Percentiles rank a stretch among this genome's conserved stretches.
These are phyloP conservation scores for Drosophila sproati DNA, from an alignment of 1,140 invertebrate genomes.

Conservation along the genomic window DNA sequence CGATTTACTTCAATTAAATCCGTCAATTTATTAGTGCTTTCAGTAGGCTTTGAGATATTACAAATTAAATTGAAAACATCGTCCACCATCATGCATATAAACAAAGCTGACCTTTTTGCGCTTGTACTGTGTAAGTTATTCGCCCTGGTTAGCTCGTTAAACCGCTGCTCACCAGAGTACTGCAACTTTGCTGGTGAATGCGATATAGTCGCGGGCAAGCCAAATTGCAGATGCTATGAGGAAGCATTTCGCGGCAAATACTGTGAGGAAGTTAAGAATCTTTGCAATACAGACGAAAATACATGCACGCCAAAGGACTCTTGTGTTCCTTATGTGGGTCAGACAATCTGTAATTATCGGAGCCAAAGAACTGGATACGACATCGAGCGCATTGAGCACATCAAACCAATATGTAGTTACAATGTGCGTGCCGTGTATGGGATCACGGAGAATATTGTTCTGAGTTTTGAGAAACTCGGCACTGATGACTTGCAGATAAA, in stretches of 20 bases:
- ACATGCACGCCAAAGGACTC: not conserved
- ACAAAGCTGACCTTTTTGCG: not conserved
- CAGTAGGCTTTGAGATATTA: too few relatives aligned
- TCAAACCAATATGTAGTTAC: conserved; percentile 19
- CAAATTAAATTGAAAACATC: not conserved
- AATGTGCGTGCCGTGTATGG: conserved; percentile 26
- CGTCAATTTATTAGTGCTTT: too few relatives aligned
- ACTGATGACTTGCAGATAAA: not conserved
- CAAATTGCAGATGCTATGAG: conserved; percentile 25
- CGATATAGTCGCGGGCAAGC: not conserved
- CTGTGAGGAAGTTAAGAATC: conserved; percentile 30
- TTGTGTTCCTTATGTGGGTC: conserved; percentile 30
- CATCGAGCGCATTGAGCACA: not conserved
- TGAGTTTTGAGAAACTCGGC: conserved; percentile 23
- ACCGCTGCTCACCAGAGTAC: conserved; percentile 31
- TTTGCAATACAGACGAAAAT: conserved; percentile 18
- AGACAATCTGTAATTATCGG: conserved; percentile 15
- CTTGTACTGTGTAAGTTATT: not conserved
- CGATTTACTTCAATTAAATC: too few relatives aligned
- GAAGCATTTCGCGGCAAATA: conserved; percentile 28
- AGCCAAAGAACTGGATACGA: not conserved
- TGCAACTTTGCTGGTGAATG: conserved; percentile 45
- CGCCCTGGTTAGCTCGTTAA: not conserved
- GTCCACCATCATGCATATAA: not conserved
- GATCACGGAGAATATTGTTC: conserved; percentile 1